Evolutionary conservation across 2,888 invertebrate species (phyloP).

Genomic region (Mimumesa dahlbomi): DNA sequence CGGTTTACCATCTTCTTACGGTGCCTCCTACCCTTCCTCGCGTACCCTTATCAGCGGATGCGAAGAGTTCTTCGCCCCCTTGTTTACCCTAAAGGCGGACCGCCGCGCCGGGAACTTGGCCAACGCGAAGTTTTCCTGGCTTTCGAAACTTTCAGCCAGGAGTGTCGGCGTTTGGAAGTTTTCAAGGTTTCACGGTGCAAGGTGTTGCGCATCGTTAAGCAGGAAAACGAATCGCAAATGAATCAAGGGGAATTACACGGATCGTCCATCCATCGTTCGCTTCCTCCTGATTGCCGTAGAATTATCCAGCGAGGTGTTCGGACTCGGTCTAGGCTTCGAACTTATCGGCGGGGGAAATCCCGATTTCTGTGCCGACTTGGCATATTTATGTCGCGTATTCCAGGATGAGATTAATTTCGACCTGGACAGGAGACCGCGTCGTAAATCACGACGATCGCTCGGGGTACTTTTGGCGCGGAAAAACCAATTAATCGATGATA

Average conservation of each 20-base stretch:
- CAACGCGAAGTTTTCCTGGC: constrained; percentile 23
- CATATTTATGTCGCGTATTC: constrained; percentile 3
- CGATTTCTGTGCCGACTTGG: not conserved
- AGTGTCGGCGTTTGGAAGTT: no score
- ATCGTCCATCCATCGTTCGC: constrained; percentile 9
- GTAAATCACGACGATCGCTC: no score
- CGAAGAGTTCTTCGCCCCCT: constrained; percentile 6
- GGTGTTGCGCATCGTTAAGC: not conserved
- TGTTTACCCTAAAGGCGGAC: constrained; percentile 43
- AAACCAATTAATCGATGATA: no score
- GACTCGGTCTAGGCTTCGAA: constrained; percentile 11
- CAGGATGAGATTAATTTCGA: no score
- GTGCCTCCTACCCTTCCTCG: constrained; percentile 32
- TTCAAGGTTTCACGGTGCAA: not conserved
- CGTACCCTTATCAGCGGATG: constrained; percentile 47
- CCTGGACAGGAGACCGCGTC: no score
- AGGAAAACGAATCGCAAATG: constrained; percentile 1
- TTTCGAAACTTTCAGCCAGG: no score
- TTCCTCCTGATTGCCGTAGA: no score
- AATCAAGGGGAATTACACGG: constrained; percentile 20
- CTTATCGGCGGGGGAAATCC: not conserved
- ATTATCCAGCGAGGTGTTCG: not conserved
- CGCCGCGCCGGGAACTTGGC: constrained; percentile 8
- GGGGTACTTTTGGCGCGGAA: no score
- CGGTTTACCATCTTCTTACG: constrained; percentile 56